These are phyloP conservation scores for Cossypha dichroa DNA, from an alignment of 2,797 vertebrate species.

Conservation along the genomic window DNA sequence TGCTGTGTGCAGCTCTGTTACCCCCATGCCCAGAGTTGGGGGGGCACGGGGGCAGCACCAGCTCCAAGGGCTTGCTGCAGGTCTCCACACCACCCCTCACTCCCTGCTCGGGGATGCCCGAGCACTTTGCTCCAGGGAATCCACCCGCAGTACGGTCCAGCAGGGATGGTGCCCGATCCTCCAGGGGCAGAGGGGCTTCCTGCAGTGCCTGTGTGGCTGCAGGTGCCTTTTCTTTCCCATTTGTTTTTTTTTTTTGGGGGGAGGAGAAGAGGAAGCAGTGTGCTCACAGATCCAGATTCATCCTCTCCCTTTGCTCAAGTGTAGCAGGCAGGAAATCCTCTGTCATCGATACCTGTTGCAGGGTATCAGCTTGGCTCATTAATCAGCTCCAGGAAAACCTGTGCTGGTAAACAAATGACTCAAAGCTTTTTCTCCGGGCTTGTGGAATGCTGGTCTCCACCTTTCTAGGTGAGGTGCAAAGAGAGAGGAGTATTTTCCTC, in stretches of 20 bases:
- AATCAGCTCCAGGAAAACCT: slow-evolving; percentile 50
- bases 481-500: slow-evolving; percentile 18
- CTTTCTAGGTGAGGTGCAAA: neutral
- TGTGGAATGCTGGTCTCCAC: neutral
- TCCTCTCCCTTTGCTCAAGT: neutral
- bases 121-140: neutral
- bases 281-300: neutral
- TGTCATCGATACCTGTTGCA: slow-evolving; percentile 51
- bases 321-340: neutral
- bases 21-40: accelerated
- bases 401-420: slow-evolving; percentile 16
- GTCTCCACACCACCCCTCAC: neutral
- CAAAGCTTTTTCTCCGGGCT: neutral
- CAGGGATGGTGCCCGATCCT: neutral
- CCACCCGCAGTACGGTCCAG: accelerated
- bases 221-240: neutral
- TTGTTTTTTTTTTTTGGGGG: neutral
- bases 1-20: accelerated
- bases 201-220: neutral
- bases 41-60: neutral
- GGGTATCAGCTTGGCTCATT: neutral
- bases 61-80: neutral
- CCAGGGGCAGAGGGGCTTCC: neutral
- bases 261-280: neutral
- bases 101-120: neutral